Evolutionary conservation across 2,888 invertebrate genomes (phyloP).

Genomic region (Onthophagus sagittarius): DNA sequence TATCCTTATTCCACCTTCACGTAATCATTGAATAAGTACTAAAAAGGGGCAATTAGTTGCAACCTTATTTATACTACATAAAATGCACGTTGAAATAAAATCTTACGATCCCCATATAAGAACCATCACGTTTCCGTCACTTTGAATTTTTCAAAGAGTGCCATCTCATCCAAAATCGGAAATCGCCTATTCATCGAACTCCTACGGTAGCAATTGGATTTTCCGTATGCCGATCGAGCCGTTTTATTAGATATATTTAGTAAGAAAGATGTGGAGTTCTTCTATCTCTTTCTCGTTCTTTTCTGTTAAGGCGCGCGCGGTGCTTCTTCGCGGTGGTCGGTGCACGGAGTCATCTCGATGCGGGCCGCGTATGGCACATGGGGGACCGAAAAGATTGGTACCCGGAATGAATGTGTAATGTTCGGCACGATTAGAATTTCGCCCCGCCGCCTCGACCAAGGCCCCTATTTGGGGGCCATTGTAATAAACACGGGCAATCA

Average conservation of each 20-base stretch:
- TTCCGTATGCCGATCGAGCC: not conserved
- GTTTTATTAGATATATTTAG: not conserved
- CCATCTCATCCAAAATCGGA: not conserved
- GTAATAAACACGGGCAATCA: slow-evolving; percentile 29
- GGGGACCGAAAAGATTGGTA: slow-evolving; percentile 13
- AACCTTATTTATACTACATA: not conserved
- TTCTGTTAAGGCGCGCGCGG: not conserved
- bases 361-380: slow-evolving; percentile 10
- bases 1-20: not conserved
- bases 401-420: slow-evolving; percentile 26
- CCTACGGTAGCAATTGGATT: not conserved
- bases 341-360: not conserved
- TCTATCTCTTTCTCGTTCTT: not conserved
- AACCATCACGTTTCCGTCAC: not conserved
- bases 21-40: not conserved
- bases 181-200: not conserved
- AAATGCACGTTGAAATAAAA: not conserved
- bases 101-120: not conserved
- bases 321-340: not conserved
- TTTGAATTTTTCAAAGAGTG: not conserved
- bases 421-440: slow-evolving; percentile 19
- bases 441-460: slow-evolving; percentile 13
- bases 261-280: not conserved
- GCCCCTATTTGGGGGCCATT: slow-evolving; percentile 27
- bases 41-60: not conserved